Evolutionary conservation across 2,113 vertebrate species (phyloP).

Genomic region (Aplodontia rufa): DNA sequence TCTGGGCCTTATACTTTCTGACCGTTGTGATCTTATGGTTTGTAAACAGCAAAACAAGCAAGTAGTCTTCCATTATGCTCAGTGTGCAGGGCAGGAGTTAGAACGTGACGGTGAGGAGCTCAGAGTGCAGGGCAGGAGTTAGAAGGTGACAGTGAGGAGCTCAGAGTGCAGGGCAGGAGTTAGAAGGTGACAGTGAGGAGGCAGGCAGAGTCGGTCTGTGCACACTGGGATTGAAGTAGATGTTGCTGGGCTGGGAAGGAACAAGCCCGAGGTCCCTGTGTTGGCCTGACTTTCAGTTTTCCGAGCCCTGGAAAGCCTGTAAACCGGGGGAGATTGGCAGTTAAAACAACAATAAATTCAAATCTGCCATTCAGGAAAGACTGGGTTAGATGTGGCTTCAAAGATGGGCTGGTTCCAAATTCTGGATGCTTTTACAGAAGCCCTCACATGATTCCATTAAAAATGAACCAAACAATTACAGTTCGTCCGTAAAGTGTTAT

Average conservation of each 20-base stretch:
- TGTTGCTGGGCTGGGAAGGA: no score
- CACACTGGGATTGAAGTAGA: rapidly evolving
- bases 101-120: no score
- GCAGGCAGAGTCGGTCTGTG: rapidly evolving
- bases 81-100: rapidly evolving
- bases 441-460: background rate
- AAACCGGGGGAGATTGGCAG: rapidly evolving
- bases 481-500: background rate
- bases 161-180: rapidly evolving
- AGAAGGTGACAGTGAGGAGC: no score
- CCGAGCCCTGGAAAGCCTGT: background rate
- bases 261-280: rapidly evolving
- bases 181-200: background rate
- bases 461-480: background rate
- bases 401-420: background rate
- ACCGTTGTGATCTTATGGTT: rapidly evolving
- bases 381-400: background rate
- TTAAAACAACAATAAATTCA: background rate
- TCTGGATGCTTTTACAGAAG: background rate
- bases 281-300: rapidly evolving
- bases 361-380: background rate
- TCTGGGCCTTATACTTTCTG: rapidly evolving
- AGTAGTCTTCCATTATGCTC: rapidly evolving
- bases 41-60: rapidly evolving
- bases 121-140: rapidly evolving